phyloP scores from a whole-genome alignment of 2,113 vertebrate genomes.

The Irena cyanogastra region DNA sequence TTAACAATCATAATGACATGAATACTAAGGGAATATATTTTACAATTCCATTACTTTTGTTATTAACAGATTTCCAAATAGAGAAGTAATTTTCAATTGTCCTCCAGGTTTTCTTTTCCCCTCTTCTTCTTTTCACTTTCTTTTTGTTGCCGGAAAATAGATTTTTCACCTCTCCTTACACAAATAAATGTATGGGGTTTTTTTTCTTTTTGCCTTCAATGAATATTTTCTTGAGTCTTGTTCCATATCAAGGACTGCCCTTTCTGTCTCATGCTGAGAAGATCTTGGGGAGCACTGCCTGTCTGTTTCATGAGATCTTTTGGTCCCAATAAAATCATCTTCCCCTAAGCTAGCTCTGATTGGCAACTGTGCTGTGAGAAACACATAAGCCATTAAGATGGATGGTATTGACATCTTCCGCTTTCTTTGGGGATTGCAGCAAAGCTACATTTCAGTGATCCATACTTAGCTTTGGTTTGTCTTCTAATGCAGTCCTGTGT shows the following conservation, averaged over 20 bases:
- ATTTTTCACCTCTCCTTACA: background rate
- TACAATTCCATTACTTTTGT: background rate
- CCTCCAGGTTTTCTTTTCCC: background rate
- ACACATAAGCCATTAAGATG: background rate
- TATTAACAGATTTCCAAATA: background rate
- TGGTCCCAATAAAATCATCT: background rate
- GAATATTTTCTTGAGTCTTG: background rate
- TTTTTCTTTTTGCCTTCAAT: background rate
- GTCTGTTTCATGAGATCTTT: background rate
- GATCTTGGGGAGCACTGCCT: background rate
- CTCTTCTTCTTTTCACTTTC: background rate
- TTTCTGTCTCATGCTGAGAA: background rate
- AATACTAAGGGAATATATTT: background rate
- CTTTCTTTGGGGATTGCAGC: background rate
- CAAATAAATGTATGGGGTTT: background rate
- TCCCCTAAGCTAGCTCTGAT: background rate
- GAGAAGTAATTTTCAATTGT: background rate
- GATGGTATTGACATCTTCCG: constrained; percentile 26
- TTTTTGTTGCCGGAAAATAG: background rate
- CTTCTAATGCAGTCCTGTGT: background rate
- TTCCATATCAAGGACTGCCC: background rate
- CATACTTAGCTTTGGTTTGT: background rate
- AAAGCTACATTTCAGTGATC: background rate
- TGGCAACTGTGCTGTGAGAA: background rate
- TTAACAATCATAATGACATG: background rate